Evolutionary conservation across 2,888 invertebrate genomes (phyloP).

Genomic region (Mimachlamys varia): DNA sequence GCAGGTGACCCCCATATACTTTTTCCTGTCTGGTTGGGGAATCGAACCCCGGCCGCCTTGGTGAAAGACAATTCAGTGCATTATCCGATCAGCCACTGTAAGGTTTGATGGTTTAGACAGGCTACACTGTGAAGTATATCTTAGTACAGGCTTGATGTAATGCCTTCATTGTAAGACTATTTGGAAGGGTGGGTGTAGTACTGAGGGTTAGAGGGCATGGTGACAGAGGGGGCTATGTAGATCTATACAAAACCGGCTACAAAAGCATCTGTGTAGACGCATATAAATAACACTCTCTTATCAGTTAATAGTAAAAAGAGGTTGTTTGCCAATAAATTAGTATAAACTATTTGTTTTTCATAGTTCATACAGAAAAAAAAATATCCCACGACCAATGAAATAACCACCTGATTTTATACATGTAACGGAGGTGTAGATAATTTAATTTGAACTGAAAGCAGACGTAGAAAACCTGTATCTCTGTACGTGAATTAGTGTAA

Average conservation of each 20-base stretch:
- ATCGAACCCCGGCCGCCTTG: too few species aligned
- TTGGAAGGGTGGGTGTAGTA: too few species aligned
- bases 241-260: background rate
- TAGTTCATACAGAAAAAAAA: background rate
- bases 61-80: too few species aligned
- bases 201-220: too few species aligned
- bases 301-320: background rate
- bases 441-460: background rate
- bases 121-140: too few species aligned
- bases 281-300: background rate
- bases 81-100: too few species aligned
- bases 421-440: background rate
- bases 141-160: too few species aligned
- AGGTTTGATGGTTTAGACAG: too few species aligned
- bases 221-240: too few species aligned
- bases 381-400: background rate
- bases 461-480: too few species aligned
- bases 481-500: background rate
- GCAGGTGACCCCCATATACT: too few species aligned
- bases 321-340: conserved; percentile 3
- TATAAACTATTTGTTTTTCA: background rate
- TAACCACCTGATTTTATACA: background rate
- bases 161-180: background rate
- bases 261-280: conserved; percentile 23
- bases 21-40: too few species aligned